Evolutionary conservation across 2,113 vertebrate species (phyloP).

Genomic region (Suncus etruscus): DNA sequence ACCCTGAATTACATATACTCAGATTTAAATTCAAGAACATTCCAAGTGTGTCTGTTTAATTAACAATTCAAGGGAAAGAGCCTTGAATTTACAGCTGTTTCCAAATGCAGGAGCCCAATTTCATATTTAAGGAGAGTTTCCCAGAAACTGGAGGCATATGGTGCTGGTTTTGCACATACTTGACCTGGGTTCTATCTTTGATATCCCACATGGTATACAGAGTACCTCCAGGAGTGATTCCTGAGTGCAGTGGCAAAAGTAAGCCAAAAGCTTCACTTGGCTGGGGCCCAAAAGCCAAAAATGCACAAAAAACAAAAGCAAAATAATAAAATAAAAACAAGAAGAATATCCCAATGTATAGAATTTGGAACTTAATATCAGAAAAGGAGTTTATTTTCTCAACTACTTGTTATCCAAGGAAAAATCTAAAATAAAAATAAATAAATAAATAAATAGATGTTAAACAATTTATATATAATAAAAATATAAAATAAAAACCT

Average conservation of each 20-base stretch:
- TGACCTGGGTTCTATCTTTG: too few relatives aligned
- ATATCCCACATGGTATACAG: too few relatives aligned
- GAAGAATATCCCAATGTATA: background rate
- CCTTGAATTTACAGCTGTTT: background rate
- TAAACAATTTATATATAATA: constrained; percentile 21
- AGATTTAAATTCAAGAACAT: background rate
- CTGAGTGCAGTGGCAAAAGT: too few relatives aligned
- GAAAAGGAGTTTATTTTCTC: constrained; percentile 17
- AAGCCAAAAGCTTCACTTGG: too few relatives aligned
- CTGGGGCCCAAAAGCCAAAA: too few relatives aligned
- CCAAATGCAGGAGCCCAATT: background rate
- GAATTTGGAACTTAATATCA: background rate
- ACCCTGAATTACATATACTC: background rate
- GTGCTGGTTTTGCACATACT: too few relatives aligned
- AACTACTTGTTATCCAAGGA: background rate
- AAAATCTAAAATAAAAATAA: background rate
- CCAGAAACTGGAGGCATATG: too few relatives aligned
- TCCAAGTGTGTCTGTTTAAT: background rate
- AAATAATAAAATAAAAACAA: background rate
- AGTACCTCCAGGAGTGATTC: too few relatives aligned
- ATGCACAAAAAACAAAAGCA: too few relatives aligned
- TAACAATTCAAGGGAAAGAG: background rate
- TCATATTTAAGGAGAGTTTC: background rate
- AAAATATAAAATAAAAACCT: background rate
- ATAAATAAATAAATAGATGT: constrained; percentile 3